Percentiles rank a stretch among this genome's conserved stretches.
These are phyloP conservation scores for Anaspis maculata DNA, from an alignment of 2,888 invertebrate genomes.

Conservation along the genomic window DNA sequence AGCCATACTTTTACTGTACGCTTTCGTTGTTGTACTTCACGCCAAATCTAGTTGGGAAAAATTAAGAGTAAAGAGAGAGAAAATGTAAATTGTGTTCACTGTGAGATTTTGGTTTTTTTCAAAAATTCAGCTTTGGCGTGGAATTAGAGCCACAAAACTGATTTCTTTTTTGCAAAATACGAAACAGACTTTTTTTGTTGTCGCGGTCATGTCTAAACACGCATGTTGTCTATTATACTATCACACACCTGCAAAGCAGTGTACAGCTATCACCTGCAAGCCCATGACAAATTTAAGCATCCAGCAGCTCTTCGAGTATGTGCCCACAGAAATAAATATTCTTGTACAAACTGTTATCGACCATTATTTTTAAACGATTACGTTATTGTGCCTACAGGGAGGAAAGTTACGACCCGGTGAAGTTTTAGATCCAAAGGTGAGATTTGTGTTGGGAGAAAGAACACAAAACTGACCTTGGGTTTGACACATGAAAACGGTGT, in stretches of 20 bases:
- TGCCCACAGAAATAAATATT: slow-evolving; percentile 9
- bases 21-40: slow-evolving; percentile 16
- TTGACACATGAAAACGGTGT: slow-evolving; percentile 23
- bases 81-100: no score
- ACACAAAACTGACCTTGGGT: slow-evolving; percentile 43
- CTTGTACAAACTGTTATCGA: slow-evolving; percentile 5
- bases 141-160: no score
- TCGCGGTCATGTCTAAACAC: no score
- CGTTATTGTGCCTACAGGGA: slow-evolving; percentile 50
- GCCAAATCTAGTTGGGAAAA: no score
- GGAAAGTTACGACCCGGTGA: slow-evolving; percentile 73
- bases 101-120: no score
- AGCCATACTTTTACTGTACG: slow-evolving; percentile 16
- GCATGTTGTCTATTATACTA: no score
- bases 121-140: no score
- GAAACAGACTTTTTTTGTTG: no score
- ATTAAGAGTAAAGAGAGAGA: no score
- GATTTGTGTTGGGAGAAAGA: slow-evolving; percentile 51
- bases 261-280: slow-evolving; percentile 15
- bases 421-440: slow-evolving; percentile 69
- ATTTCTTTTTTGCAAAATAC: no score
- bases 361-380: slow-evolving; percentile 8
- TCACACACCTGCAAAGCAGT: slow-evolving; percentile 15
- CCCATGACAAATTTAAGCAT: no score
- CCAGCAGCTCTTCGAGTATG: slow-evolving; percentile 15